Conservation (phyloP, 2,113 vertebrate genomes). For the Tachysurus vachellii region DNA sequence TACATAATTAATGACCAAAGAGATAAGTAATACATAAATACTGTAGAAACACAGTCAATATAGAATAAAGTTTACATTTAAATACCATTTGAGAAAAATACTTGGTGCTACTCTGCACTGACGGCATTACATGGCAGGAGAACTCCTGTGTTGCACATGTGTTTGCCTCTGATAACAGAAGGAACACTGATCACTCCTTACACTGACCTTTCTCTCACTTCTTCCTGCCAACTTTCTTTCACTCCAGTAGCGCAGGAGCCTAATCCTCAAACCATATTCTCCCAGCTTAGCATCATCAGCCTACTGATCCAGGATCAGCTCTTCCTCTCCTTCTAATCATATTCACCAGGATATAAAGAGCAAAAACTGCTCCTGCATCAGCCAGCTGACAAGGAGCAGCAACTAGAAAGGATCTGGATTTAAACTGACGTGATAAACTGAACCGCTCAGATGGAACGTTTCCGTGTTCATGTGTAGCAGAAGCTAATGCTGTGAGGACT, state of each 20-base stretch:
- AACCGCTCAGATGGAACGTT: not conserved
- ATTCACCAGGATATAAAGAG: conserved; percentile 24
- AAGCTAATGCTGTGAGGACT: not conserved
- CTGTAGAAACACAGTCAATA: not conserved
- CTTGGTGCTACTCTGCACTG: not conserved
- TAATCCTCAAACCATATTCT: conserved; percentile 26
- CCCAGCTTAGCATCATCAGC: conserved; percentile 14
- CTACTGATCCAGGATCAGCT: conserved; percentile 32
- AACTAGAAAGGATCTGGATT: conserved; percentile 12
- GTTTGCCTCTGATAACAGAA: conserved; percentile 35
- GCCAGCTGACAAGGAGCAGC: not conserved
- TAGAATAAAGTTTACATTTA: too few species aligned
- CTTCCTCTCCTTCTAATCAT: conserved; percentile 3
- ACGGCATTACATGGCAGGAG: not conserved
- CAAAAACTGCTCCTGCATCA: conserved; percentile 25
- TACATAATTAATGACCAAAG: not conserved
- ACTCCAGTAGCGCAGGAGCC: conserved; percentile 8
- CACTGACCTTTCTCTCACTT: conserved; percentile 28
- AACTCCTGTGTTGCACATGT: not conserved
- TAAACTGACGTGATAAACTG: conserved; percentile 7
- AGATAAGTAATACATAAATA: not conserved
- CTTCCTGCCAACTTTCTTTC: conserved; percentile 26
- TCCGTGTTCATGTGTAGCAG: not conserved
- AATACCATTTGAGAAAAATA: not conserved
- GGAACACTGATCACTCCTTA: conserved; percentile 15